Evolutionary conservation across 2,797 vertebrate genomes (phyloP), one percentile per base, ranked within the genome.

Genomic region (Parauchenoglanis ngamensis): DNA sequence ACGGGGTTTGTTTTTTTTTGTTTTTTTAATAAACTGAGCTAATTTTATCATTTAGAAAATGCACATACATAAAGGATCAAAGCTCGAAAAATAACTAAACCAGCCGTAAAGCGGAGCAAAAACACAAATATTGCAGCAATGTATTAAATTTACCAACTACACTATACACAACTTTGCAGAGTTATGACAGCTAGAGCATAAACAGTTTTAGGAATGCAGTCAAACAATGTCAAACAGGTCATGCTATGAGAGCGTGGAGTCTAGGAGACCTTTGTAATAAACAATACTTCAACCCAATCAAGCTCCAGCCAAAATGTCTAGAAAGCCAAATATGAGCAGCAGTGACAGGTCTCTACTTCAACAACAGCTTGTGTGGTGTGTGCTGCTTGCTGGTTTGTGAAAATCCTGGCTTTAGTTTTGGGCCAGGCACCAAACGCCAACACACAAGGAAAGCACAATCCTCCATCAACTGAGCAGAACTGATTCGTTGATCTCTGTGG

Each of bases 391-490:
- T 52, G 81, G 57, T 84, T 88, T 68, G 70, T 65, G 70, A 68
- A 70, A 85, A 61, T 80, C 73, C 68, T 72, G 57, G 52, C 73
- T 84, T 56, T 83, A 5, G 72, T 52, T 89, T 87, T 77, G 35
- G 67, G 65, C 84, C 49, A 81, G 77, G 80, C 79, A 31, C 85
- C 86, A 59, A 84, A 86, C 8, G 19, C 67, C 85, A 76, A 87
- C 80, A 87, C 76, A 85, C 77, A 80, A 79, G 84, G 73, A 59
- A 83, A 59, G 80, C 56, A 61, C 56, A 86, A 86, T 77, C 83
- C 89, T 75, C 56, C 68, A 79, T 85, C 87, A 89, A 85, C 85
- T 84, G 65, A 88, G 89, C 86, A 91, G 89, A 90, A 89, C 90
- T 83, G 89, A 90, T 90, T 89, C 7, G 70, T 40, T 87, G 73